Evolutionary conservation across 2,888 invertebrate genomes (phyloP).

Genomic region (Ochropleura plecta): DNA sequence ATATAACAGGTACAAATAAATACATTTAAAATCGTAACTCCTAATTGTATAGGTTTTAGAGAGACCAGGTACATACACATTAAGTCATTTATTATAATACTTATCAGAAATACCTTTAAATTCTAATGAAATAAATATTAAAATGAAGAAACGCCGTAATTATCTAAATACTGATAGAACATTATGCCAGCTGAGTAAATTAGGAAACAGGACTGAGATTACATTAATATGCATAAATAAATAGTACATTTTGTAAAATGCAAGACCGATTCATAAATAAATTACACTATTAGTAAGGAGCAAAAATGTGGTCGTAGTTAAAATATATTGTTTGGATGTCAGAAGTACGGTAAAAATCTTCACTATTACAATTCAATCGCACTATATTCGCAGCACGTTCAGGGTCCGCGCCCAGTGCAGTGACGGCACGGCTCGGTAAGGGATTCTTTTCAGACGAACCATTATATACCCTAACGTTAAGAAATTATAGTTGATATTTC

Average conservation of each 20-base stretch:
- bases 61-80: constrained; percentile 63
- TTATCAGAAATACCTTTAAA: constrained; percentile 44
- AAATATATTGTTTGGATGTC: background rate
- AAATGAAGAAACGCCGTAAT: constrained; percentile 19
- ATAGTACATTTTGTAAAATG: constrained; percentile 1
- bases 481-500: too few species aligned
- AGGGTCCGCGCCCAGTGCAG: too few species aligned
- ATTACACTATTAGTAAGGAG: background rate
- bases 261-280: constrained; percentile 2
- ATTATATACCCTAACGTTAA: too few species aligned
- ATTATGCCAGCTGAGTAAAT: constrained; percentile 5
- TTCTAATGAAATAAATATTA: constrained; percentile 37
- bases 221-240: background rate
- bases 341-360: constrained; percentile 1
- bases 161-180: constrained; percentile 52
- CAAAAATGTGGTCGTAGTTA: background rate
- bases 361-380: background rate
- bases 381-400: background rate
- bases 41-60: constrained; percentile 54
- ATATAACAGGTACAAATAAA: constrained; percentile 60
- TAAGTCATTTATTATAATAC: constrained; percentile 57
- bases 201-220: constrained; percentile 13
- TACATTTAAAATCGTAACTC: constrained; percentile 51
- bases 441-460: too few species aligned
- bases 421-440: too few species aligned